These are phyloP conservation scores for Dendronephthya gigantea DNA, from an alignment of 64 coral and sea anemone species.

Conservation along the genomic window DNA sequence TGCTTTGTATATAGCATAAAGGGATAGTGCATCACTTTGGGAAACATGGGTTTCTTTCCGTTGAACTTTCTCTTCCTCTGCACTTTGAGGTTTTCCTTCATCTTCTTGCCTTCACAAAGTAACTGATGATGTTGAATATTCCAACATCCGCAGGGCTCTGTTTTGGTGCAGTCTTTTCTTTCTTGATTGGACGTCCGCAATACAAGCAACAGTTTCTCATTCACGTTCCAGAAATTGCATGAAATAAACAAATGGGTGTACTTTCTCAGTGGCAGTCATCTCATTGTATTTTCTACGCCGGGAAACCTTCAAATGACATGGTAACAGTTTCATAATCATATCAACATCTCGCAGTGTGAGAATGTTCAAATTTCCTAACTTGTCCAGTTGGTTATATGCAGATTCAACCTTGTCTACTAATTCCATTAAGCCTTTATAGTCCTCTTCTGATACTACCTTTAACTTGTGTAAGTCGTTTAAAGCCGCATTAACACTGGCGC, in stretches of 20 bases:
- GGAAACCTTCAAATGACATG: conserved; percentile 40
- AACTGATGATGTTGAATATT: neutral
- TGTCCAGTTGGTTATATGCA: conserved; percentile 49
- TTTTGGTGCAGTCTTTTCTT: neutral
- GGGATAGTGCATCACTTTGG: neutral
- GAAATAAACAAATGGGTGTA: conserved; percentile 47
- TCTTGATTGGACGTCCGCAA: conserved; percentile 36
- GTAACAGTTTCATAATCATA: conserved; percentile 40
- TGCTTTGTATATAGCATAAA: neutral
- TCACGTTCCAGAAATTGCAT: conserved; percentile 59
- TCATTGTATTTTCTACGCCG: conserved; percentile 38
- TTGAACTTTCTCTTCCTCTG: neutral
- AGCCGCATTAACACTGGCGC: conserved; percentile 67
- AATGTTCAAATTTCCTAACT: conserved; percentile 46
- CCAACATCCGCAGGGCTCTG: neutral
- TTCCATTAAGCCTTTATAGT: conserved; percentile 49
- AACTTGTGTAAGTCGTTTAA: conserved; percentile 50
- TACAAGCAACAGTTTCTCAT: conserved; percentile 54
- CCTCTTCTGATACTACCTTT: conserved; percentile 39
- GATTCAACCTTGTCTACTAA: conserved; percentile 52
- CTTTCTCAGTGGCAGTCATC: conserved; percentile 20
- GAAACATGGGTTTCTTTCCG: neutral
- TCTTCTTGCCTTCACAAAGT: neutral
- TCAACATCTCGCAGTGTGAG: conserved; percentile 74
- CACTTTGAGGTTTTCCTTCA: neutral